phyloP scores from a whole-genome alignment of 23 tunicate genomes.

The Trididemnum miniatum region DNA sequence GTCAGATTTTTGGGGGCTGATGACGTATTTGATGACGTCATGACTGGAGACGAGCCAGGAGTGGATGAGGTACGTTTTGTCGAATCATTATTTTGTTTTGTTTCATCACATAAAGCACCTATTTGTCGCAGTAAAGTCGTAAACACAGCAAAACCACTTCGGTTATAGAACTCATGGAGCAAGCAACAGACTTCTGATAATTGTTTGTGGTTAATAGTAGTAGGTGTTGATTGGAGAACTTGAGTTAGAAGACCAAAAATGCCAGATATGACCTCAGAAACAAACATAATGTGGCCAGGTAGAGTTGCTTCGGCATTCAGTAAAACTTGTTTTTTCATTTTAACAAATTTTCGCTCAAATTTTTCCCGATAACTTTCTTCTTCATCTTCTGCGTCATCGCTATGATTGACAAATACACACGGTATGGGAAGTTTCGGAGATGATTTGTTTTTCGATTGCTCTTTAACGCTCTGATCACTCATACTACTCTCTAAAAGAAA shows the following conservation, averaged over 20 bases:
- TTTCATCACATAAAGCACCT: not conserved
- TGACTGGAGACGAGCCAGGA: conserved; percentile 27
- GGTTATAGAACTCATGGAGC: conserved; percentile 72
- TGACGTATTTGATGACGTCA: not conserved
- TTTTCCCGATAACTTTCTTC: not conserved
- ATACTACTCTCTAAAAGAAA: not conserved
- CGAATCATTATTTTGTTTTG: not conserved
- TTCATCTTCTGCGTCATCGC: not conserved
- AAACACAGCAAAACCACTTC: conserved; percentile 57
- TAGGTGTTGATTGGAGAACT: conserved; percentile 18
- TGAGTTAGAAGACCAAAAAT: conserved; percentile 32
- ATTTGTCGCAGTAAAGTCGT: conserved; percentile 24
- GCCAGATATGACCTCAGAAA: conserved; percentile 28
- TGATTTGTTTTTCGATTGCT: not conserved
- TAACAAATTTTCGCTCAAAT: not conserved
- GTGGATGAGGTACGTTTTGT: not conserved
- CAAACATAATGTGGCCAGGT: conserved; percentile 38
- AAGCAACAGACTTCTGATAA: conserved; percentile 50
- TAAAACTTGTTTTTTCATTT: not conserved
- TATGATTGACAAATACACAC: not conserved
- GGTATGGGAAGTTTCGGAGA: not conserved
- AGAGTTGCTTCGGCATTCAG: conserved; percentile 15
- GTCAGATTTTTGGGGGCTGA: not conserved
- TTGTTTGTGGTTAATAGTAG: conserved; percentile 31
- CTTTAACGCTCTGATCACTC: not conserved